Base-by-base conservation (phyloP, 2,113 vertebrate species). In the Eublepharis macularius region DNA sequence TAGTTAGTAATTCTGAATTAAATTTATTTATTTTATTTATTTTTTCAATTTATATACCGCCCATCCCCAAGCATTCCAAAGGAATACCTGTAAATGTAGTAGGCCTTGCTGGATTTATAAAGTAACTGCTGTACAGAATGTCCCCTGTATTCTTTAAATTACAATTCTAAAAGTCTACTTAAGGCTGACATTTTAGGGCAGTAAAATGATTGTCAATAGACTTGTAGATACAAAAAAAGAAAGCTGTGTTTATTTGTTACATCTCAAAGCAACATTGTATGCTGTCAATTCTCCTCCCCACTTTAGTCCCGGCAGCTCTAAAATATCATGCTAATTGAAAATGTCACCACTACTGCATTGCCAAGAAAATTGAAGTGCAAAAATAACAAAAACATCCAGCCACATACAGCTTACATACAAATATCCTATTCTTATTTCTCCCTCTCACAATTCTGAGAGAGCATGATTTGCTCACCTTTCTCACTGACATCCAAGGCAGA, bases 191-290 rank as follows among this genome's bases (percentile, higher is more conserved):
- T 88, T 82, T 36, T 39, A 70, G 45, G 49, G 72, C 45, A 76
- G 32, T 0, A 2, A 85, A 87, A 82, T 74, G 26, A 80, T 47
- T 80, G 77, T 47, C 79, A 78, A 0, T 73, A 69, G 74, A 66
- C 87, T 80, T 89, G 57, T 34, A 57, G 26, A 81, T 82, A 68
- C 51, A 85, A 77, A 66, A 82, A 83, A 90, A 85, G 4, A 85
- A 26, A 80, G 54, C 60, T 85, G 85, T 86, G 87, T 90, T 90
- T 85, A 79, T 92, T 91, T 90, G 45, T 26, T 86, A 84, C 86
- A 87, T 79, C 54, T 83, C 87, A 73, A 83, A 69, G 80, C 66
- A 73, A 83, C 80, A 83, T 82, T 34, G 77, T 66, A 41, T 41
- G 47, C 45, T 77, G 83, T 86, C 86, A 80, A 47, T 90, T 82